phyloP scores from a whole-genome alignment of 2,888 invertebrate genomes.

The Cerastis rubricosa region DNA sequence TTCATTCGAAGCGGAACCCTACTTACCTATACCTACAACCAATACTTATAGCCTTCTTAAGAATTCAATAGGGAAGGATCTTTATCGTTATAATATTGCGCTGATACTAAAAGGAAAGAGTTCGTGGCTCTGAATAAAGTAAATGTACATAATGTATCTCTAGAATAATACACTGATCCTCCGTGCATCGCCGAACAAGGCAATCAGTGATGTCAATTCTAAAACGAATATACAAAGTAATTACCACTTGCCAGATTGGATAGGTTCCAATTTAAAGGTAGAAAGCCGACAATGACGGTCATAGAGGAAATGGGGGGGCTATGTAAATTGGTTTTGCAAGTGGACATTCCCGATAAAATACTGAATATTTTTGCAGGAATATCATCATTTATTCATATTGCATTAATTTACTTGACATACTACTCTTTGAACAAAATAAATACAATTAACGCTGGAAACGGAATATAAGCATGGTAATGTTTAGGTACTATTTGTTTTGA shows the following conservation, averaged over 20 bases:
- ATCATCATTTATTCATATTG: background rate
- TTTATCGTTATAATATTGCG: slow-evolving; percentile 28
- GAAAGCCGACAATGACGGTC: background rate
- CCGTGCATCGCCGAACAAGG: background rate
- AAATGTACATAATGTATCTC: background rate
- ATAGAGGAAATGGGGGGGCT: background rate
- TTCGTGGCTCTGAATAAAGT: background rate
- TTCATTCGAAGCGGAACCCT: slow-evolving; percentile 20
- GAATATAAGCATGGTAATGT: too few species aligned
- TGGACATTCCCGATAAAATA: background rate
- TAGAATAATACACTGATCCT: background rate
- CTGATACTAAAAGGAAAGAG: background rate
- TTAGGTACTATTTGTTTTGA: too few species aligned
- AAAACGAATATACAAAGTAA: background rate
- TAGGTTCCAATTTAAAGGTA: background rate
- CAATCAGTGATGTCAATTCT: background rate
- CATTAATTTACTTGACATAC: background rate
- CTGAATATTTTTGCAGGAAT: background rate
- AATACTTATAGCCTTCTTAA: slow-evolving; percentile 1
- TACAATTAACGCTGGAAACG: background rate
- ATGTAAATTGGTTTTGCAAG: background rate
- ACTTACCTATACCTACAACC: background rate
- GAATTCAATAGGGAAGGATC: slow-evolving; percentile 32
- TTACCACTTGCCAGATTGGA: background rate
- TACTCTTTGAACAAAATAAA: background rate